A percentile compares a stretch with the other conserved stretches of the same genome.
Evolutionary conservation across 2,888 invertebrate genomes (phyloP).

Genomic region (Polyommatus icarus): DNA sequence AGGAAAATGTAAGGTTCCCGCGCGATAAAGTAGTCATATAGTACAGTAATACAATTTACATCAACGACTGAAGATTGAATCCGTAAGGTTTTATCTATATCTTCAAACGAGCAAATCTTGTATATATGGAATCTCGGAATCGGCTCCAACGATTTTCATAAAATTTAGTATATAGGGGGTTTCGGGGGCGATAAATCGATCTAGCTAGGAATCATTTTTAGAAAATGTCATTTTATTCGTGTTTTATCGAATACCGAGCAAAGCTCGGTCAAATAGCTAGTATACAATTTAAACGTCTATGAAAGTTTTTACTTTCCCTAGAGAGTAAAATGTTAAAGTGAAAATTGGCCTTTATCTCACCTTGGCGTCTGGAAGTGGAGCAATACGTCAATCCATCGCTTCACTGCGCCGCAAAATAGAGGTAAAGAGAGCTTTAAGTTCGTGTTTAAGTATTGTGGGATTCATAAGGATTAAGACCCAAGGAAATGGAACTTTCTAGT

Average conservation of each 20-base stretch:
- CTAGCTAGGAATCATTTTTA: no score
- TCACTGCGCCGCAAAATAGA: constrained; percentile 22
- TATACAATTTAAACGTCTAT: not conserved
- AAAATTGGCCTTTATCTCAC: not conserved
- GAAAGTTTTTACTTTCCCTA: not conserved
- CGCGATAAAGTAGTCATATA: no score
- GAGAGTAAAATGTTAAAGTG: constrained; percentile 1
- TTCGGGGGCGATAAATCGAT: no score
- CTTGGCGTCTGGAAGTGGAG: not conserved
- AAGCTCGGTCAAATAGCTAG: no score
- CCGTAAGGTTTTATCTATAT: not conserved
- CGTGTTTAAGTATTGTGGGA: not conserved
- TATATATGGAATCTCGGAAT: no score
- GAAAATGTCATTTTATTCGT: no score
- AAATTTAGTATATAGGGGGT: no score
- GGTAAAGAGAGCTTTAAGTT: not conserved
- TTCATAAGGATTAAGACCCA: not conserved
- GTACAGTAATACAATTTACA: not conserved
- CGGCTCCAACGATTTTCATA: no score
- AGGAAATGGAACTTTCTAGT: not conserved
- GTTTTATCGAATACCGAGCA: no score
- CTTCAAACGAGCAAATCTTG: no score
- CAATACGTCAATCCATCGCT: constrained; percentile 16
- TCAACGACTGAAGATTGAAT: not conserved
- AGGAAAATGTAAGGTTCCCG: no score